A percentile compares a stretch with the other conserved stretches of the same genome.
phyloP scores from a whole-genome alignment of 2,113 vertebrate species.

The Nerophis lumbriciformis region DNA sequence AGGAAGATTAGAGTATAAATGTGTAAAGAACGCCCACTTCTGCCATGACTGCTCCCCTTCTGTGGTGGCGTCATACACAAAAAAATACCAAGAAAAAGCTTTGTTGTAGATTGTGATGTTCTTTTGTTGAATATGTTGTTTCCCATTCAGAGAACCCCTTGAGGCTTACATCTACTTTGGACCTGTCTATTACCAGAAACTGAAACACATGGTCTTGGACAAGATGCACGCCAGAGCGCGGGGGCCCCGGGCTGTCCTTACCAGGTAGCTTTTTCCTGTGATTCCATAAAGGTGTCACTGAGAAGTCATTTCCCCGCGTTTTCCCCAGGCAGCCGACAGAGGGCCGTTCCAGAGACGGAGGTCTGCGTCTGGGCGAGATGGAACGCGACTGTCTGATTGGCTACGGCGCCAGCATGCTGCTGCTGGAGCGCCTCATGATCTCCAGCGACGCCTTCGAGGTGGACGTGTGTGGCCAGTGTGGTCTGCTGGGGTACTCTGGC shows the following conservation, averaged over 20 bases:
- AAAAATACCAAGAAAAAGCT: too few relatives aligned
- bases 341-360: conserved; percentile 94
- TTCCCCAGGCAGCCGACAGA: conserved; percentile 88
- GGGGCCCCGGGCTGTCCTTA: conserved; percentile 93
- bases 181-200: conserved; percentile 97
- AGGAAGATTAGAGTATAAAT: too few relatives aligned
- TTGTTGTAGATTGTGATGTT: neutral
- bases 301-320: neutral
- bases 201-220: conserved; percentile 98
- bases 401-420: conserved; percentile 95
- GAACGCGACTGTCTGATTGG: conserved; percentile 97
- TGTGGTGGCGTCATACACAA: too few relatives aligned
- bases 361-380: conserved; percentile 96
- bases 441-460: conserved; percentile 98
- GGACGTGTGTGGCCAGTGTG: conserved; percentile 95
- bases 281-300: neutral
- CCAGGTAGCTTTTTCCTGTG: conserved; percentile 73
- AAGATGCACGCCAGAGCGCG: conserved; percentile 98
- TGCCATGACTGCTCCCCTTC: too few relatives aligned
- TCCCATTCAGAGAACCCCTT: conserved; percentile 81
- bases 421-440: conserved; percentile 97
- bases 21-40: too few relatives aligned
- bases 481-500: conserved; percentile 92
- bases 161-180: conserved; percentile 98
- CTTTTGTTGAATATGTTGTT: neutral